These are phyloP conservation scores for Merops nubicus DNA, from an alignment of 2,113 vertebrate genomes.

Conservation along the genomic window DNA sequence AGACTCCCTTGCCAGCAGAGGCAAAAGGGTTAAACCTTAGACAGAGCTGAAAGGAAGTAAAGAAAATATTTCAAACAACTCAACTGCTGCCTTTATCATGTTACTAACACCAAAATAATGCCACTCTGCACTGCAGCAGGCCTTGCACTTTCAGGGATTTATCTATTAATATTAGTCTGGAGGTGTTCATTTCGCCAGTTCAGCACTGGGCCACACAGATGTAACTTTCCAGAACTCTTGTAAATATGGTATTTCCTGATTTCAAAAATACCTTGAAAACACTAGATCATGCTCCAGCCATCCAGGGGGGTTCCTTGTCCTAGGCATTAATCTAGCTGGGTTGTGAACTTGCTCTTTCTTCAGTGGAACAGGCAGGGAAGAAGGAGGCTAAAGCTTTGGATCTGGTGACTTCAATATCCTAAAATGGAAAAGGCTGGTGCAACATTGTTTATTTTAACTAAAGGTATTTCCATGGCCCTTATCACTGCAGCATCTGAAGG, in stretches of 20 bases:
- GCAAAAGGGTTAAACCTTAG: background rate
- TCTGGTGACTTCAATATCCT: background rate
- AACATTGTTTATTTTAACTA: slow-evolving; percentile 29
- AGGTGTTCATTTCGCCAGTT: slow-evolving; percentile 62
- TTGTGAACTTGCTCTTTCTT: background rate
- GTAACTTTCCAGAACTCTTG: background rate
- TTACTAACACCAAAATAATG: slow-evolving; percentile 46
- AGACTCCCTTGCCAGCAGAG: background rate
- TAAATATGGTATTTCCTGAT: background rate
- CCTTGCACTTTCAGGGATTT: slow-evolving; percentile 43
- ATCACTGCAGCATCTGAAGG: slow-evolving; percentile 23
- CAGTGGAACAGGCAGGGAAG: background rate
- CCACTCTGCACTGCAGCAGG: background rate
- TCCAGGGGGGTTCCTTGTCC: background rate
- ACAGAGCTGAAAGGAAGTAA: slow-evolving; percentile 12
- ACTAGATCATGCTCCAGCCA: background rate
- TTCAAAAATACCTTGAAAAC: background rate
- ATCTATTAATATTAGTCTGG: slow-evolving; percentile 61
- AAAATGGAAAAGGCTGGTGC: background rate
- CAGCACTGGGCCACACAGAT: slow-evolving; percentile 56
- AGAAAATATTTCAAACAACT: background rate
- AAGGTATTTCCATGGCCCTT: slow-evolving; percentile 24
- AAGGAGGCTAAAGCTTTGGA: background rate
- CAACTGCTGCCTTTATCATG: background rate
- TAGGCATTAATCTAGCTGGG: background rate